Evolutionary conservation across 2,888 invertebrate genomes (phyloP).

Genomic region (Eristalis arbustorum): DNA sequence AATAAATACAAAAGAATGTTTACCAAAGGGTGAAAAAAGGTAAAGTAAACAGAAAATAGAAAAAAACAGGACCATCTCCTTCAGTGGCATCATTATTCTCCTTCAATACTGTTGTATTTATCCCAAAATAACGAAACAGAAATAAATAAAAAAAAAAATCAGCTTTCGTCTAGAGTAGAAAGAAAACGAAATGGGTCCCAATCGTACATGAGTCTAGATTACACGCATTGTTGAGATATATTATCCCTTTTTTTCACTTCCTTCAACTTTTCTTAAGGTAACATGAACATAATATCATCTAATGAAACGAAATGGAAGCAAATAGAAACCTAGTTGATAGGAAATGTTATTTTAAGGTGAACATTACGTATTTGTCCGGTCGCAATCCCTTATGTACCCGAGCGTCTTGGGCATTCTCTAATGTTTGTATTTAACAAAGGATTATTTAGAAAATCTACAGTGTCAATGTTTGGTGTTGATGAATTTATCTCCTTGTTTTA

Average conservation of each 20-base stretch:
- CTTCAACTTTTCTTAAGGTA: constrained; percentile 11
- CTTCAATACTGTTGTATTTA: constrained; percentile 18
- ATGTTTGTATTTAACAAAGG: constrained; percentile 48
- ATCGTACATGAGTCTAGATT: constrained; percentile 34
- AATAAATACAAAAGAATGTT: constrained; percentile 63
- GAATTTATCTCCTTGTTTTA: background rate
- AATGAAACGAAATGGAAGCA: constrained; percentile 34
- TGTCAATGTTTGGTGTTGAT: constrained; percentile 39
- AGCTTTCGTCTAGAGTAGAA: constrained; percentile 2
- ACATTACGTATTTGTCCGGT: constrained; percentile 27
- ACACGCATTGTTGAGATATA: constrained; percentile 47
- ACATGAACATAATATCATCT: constrained; percentile 4
- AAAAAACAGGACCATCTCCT: constrained; percentile 22
- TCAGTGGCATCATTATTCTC: constrained; percentile 27
- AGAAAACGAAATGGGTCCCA: background rate
- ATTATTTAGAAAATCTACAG: constrained; percentile 29
- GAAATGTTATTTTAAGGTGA: constrained; percentile 44
- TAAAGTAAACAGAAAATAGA: constrained; percentile 35
- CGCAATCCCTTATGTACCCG: background rate
- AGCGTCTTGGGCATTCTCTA: background rate
- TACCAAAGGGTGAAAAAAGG: constrained; percentile 52
- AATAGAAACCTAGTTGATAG: constrained; percentile 39
- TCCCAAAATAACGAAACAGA: constrained; percentile 32
- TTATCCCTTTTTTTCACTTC: constrained; percentile 21
- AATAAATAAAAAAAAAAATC: constrained; percentile 22